Percentiles rank a stretch among this genome's conserved stretches.
phyloP scores from a whole-genome alignment of 2,113 vertebrate genomes.

The Pycnonotus jocosus region DNA sequence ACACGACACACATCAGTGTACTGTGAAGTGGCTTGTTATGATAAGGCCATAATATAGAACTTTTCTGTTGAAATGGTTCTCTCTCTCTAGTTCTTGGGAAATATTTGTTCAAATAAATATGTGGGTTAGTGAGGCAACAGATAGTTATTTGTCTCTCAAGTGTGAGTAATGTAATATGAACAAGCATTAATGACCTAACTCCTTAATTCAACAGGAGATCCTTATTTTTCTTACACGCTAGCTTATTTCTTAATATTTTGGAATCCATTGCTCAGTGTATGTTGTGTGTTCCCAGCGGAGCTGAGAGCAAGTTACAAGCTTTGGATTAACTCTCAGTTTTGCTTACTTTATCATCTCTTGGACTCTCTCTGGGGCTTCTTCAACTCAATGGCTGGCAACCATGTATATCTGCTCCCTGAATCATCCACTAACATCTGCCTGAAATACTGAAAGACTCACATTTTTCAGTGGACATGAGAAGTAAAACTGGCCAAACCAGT shows the following conservation, averaged over 20 bases:
- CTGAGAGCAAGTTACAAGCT: neutral
- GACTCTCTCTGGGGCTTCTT: conserved; percentile 2
- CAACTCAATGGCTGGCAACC: conserved; percentile 30
- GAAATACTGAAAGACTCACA: neutral
- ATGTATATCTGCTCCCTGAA: neutral
- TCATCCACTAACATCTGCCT: conserved; percentile 35
- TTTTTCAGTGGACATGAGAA: neutral
- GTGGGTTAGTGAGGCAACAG: conserved; percentile 58
- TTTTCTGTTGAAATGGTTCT: conserved; percentile 53
- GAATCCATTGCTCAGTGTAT: conserved; percentile 29
- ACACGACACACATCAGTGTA: neutral
- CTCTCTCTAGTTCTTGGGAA: conserved; percentile 46
- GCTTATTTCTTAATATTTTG: conserved; percentile 63
- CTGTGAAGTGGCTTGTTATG: conserved; percentile 56
- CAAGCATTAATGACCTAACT: conserved; percentile 64
- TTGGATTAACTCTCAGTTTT: conserved; percentile 37
- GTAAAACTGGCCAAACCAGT: neutral
- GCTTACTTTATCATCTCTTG: conserved; percentile 11
- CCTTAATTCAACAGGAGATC: conserved; percentile 61
- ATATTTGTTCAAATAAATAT: conserved; percentile 65
- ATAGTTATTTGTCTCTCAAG: conserved; percentile 64
- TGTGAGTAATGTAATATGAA: conserved; percentile 66
- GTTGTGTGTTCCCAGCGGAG: conserved; percentile 15
- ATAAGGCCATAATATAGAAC: conserved; percentile 46
- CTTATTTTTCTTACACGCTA: conserved; percentile 59